Percentiles rank a stretch among this genome's conserved stretches.
These are phyloP conservation scores for Torymus texanus DNA, from an alignment of 2,888 invertebrate species.

Conservation along the genomic window DNA sequence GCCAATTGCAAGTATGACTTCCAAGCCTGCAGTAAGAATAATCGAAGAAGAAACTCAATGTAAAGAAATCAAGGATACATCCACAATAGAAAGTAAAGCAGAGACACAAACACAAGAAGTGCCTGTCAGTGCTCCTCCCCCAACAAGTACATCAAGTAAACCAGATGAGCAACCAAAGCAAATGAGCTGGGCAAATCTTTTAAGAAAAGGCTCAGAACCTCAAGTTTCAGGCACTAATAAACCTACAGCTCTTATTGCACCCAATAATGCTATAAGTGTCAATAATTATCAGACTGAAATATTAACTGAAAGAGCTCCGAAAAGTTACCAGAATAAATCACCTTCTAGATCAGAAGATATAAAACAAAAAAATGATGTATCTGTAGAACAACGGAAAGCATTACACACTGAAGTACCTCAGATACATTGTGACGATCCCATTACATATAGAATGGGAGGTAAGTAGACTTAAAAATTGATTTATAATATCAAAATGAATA, in stretches of 20 bases:
- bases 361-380: constrained; percentile 45
- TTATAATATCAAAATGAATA: constrained; percentile 3
- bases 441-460: constrained; percentile 84
- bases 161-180: constrained; percentile 54
- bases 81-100: constrained; percentile 47
- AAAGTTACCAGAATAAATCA: constrained; percentile 53
- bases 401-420: constrained; percentile 51
- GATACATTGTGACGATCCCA: constrained; percentile 79
- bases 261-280: constrained; percentile 58
- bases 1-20: constrained; percentile 48
- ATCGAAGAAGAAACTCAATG: constrained; percentile 56
- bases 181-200: constrained; percentile 70
- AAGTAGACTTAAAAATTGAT: constrained; percentile 65
- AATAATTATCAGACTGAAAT: constrained; percentile 50
- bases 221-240: constrained; percentile 57
- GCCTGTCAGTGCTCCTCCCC: constrained; percentile 39
- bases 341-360: constrained; percentile 21
- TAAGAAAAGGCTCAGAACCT: constrained; percentile 64
- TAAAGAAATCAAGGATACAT: constrained; percentile 34
- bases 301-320: constrained; percentile 46
- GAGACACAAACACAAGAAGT: constrained; percentile 56
- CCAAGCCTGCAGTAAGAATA: constrained; percentile 59
- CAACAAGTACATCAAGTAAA: constrained; percentile 54
- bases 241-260: constrained; percentile 66
- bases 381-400: constrained; percentile 53